Conservation (phyloP, 2,113 vertebrate species). For the Chloropsis cyanopogon region DNA sequence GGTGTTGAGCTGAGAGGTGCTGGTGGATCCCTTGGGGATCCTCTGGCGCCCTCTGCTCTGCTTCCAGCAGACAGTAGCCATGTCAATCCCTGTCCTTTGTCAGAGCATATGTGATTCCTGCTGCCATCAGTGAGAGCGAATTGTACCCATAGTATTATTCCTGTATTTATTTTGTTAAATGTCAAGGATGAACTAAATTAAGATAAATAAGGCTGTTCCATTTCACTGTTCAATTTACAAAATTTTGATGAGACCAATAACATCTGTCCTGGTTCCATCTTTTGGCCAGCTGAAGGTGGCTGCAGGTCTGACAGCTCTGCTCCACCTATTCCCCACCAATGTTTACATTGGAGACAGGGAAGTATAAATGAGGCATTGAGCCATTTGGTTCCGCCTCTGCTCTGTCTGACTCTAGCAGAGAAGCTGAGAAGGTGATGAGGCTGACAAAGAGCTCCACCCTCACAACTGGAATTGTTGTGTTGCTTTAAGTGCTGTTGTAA, state of each 20-base stretch:
- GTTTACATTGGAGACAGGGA: neutral
- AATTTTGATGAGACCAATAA: constrained; percentile 22
- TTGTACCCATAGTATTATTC: neutral
- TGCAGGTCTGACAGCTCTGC: neutral
- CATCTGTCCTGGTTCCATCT: neutral
- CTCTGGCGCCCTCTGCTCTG: neutral
- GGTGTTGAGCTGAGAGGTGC: neutral
- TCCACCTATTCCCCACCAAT: neutral
- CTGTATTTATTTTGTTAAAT: constrained; percentile 35
- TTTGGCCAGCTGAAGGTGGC: neutral
- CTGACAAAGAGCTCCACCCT: neutral
- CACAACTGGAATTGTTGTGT: neutral
- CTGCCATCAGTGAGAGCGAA: neutral
- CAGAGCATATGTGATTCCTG: fast-evolving
- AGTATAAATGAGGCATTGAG: neutral
- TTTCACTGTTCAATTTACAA: neutral
- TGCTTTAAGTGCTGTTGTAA: neutral
- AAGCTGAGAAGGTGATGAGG: neutral
- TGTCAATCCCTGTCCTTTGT: neutral
- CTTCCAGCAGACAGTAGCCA: neutral
- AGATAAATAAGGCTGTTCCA: constrained; percentile 9
- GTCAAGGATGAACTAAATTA: constrained; percentile 1
- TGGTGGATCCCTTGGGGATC: neutral
- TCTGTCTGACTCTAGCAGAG: neutral
- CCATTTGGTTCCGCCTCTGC: neutral